Evolutionary conservation across 2,888 invertebrate genomes (phyloP).

Genomic region (Hartigia nigra): DNA sequence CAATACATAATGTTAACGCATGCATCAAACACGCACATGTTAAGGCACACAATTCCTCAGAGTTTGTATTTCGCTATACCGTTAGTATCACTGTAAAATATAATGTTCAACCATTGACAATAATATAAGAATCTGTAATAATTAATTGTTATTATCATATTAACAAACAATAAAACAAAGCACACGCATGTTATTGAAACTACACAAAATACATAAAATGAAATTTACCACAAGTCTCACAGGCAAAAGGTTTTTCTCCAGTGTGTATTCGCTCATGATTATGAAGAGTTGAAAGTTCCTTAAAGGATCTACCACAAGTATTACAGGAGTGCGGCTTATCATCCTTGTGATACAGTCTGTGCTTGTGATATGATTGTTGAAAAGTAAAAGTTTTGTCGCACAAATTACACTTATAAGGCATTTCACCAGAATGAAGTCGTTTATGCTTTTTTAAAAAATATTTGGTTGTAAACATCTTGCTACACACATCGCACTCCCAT

Average conservation of each 20-base stretch:
- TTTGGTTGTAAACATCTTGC: conserved; percentile 87
- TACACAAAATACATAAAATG: conserved; percentile 2
- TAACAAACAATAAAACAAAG: conserved; percentile 34
- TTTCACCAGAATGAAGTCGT: conserved; percentile 86
- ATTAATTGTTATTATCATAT: conserved; percentile 31
- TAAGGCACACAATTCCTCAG: conserved; percentile 29
- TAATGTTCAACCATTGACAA: background rate
- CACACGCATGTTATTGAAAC: conserved; percentile 1
- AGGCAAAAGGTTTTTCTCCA: conserved; percentile 87
- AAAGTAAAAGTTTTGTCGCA: conserved; percentile 90
- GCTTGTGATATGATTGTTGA: conserved; percentile 91
- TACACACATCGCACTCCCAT: conserved; percentile 88
- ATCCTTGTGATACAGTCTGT: conserved; percentile 86
- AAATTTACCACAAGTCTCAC: conserved; percentile 84
- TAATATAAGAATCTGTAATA: background rate
- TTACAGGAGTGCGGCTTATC: conserved; percentile 82
- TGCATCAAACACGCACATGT: conserved; percentile 59
- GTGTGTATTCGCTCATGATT: conserved; percentile 87
- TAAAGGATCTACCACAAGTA: conserved; percentile 85
- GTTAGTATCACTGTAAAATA: background rate
- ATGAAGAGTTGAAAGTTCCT: conserved; percentile 87
- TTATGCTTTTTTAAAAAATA: conserved; percentile 91
- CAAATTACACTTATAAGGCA: conserved; percentile 84
- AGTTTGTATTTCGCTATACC: conserved; percentile 15
- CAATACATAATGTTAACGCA: conserved; percentile 15